Base-by-base conservation (phyloP, 2,797 vertebrate species). In the Lateolabrax maculatus region DNA sequence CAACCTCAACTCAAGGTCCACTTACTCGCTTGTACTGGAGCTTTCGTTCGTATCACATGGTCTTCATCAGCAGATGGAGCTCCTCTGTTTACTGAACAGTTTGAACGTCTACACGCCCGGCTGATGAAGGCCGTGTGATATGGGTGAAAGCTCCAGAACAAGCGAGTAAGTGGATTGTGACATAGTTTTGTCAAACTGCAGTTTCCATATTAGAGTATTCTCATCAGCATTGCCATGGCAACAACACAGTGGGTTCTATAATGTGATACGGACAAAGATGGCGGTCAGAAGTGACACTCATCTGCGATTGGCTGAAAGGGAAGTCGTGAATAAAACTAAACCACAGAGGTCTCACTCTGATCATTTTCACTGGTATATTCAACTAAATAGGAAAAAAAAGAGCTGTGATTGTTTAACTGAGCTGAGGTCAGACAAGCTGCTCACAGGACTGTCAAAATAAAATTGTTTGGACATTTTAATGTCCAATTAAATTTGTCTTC, bases 181-280 rank as follows among this genome's bases (percentile, higher is more conserved):
- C 13, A 53, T 16, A 8, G 27, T 31, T 55, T 31, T 55, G 25
- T 27, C 51, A 53, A 16, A 52, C 51, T 27, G 51, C 13, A 19
- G 44, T 19, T 43, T 43, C 41, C 16, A 43, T 15, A 5, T 41
- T 18, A 44, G 16, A 44, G 19, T 19, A 46, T 48, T 44, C 15
- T 6, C 43, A 6, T 18, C 16, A 6, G 16, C 11, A 3, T 37
- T 58, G 34, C 7, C 19, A 5, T 21, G 60, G 11, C 56, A 37
- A 58, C 21, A 37, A 19, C n/a, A 34, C 29, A 36, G 11, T 12
- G 13, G 13, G n/a, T 5, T 53, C 25, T 39, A 29, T 41, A 39
- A 62, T 61, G 15, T 63, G 27, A 21, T 29, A 43, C 19, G 36
- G n/a, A 49, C 31, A 49, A 37, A 69, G 25, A 68, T 55, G 65